Base-by-base conservation (phyloP, 2,797 vertebrate genomes). In the Myoxocephalus aenaeus region DNA sequence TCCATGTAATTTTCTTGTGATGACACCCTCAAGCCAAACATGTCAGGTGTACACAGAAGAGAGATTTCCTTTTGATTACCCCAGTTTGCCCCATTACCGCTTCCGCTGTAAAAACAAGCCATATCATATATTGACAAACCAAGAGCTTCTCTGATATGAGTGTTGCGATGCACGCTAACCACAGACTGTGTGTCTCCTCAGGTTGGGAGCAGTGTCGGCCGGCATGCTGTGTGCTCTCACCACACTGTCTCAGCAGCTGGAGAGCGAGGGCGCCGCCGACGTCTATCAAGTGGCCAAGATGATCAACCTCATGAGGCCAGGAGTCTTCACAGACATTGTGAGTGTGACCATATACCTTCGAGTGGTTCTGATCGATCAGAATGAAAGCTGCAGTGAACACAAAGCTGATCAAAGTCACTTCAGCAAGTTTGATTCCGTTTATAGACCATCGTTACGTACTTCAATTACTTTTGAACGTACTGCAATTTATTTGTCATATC, bases 211-310 rank as follows among this genome's bases (percentile, higher is more conserved):
- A 1, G 97, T 97, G 84, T 97, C 97, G 27, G 97, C 97, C 0
- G 97, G 98, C 87, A 97, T 95, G 71, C 87, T 99, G 7, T 99
- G 97, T 90, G 97, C 96, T 81, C 97, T 99, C 85, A 96, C 96
- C 90, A 97, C 97, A 58, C 93, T 99, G 89, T 97, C 97, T 71
- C 97, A 99, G 90, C 97, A 99, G 86, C 92, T 98, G 89, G 97
- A 98, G 92, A 97, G 93, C 15, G 97, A 99, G 90, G 97, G 95
- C 7, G 95, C 96, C 15, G 96, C 97, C 12, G 97, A 98, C 80
- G 94, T 99, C 82, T 98, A 98, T 92, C 97, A 99, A 93, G 97
- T 98, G 93, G 97, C 97, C 89, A 99, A 98, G 93, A 99, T 99
- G 97, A 98, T 98, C 90, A 98, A 99, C 92, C 96, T 99, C 29